Evolutionary conservation across 2,113 vertebrate genomes (phyloP).

Genomic region (Colistium nudipinnis): DNA sequence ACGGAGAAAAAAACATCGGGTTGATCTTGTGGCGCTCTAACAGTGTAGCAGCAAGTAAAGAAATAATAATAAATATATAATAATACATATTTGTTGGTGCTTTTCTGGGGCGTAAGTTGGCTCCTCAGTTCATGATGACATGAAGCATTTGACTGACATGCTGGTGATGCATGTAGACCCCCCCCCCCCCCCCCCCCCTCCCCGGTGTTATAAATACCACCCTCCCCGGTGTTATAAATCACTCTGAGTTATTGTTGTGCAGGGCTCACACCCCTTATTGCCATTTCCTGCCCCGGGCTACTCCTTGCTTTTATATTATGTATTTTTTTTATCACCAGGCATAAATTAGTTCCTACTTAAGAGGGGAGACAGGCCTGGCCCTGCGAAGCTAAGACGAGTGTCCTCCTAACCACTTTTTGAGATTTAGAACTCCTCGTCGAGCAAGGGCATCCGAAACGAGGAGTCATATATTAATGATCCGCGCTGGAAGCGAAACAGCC

Average conservation of each 20-base stretch:
- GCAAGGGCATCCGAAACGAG: conserved; percentile 60
- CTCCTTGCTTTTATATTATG: conserved; percentile 71
- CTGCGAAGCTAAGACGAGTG: conserved; percentile 51
- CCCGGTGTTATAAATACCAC: conserved; percentile 47
- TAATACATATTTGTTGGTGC: neutral
- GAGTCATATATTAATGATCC: conserved; percentile 67
- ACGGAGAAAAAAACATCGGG: neutral
- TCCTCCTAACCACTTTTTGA: conserved; percentile 54
- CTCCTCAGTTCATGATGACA: conserved; percentile 16
- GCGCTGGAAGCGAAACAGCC: conserved; percentile 43
- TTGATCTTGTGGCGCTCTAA: neutral
- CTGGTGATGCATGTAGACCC: conserved; percentile 7
- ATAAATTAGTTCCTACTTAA: conserved; percentile 69
- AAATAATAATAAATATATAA: neutral
- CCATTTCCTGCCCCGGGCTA: conserved; percentile 53
- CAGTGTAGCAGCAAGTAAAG: neutral
- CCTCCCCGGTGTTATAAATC: conserved; percentile 59
- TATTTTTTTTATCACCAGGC: conserved; percentile 69
- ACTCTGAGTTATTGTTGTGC: conserved; percentile 47
- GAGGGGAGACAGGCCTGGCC: conserved; percentile 38
- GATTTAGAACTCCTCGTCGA: conserved; percentile 66
- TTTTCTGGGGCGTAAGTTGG: neutral
- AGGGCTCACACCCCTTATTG: conserved; percentile 55
- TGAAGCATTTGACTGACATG: conserved; percentile 46
- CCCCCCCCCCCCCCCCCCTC: neutral